Conservation (phyloP, 2,113 vertebrate genomes). For the Poecile atricapillus region DNA sequence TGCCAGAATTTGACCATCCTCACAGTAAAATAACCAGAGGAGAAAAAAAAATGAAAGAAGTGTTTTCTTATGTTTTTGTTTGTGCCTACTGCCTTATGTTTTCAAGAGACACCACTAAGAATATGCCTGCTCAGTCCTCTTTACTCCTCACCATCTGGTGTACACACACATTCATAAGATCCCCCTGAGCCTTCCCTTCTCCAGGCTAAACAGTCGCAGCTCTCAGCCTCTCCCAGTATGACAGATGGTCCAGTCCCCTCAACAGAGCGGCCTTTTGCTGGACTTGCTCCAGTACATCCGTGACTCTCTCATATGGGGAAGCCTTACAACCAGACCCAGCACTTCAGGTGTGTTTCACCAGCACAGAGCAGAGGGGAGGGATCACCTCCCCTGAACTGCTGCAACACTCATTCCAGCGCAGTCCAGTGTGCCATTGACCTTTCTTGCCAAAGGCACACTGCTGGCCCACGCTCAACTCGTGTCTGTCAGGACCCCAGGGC, state of each 20-base stretch:
- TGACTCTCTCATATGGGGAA: background rate
- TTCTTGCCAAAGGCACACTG: background rate
- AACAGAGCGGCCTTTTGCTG: background rate
- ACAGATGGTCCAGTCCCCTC: background rate
- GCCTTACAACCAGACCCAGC: background rate
- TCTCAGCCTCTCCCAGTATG: background rate
- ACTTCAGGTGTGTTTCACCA: background rate
- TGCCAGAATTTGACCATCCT: background rate
- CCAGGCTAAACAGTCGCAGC: background rate
- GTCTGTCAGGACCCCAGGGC: background rate
- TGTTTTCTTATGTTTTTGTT: background rate
- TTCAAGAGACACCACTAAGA: background rate
- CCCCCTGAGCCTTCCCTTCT: background rate
- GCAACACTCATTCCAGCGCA: rapidly evolving
- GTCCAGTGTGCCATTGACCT: background rate
- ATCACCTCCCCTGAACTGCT: background rate
- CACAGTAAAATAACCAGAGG: background rate
- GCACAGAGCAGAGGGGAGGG: background rate
- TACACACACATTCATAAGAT: background rate
- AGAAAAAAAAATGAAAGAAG: background rate
- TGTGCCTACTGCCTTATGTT: background rate
- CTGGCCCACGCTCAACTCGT: background rate
- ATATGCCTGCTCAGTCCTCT: background rate
- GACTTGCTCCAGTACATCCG: background rate
- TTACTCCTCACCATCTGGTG: slow-evolving; percentile 6